phyloP scores from a whole-genome alignment of 2,888 invertebrate species.

The Scaptomyza reducta region DNA sequence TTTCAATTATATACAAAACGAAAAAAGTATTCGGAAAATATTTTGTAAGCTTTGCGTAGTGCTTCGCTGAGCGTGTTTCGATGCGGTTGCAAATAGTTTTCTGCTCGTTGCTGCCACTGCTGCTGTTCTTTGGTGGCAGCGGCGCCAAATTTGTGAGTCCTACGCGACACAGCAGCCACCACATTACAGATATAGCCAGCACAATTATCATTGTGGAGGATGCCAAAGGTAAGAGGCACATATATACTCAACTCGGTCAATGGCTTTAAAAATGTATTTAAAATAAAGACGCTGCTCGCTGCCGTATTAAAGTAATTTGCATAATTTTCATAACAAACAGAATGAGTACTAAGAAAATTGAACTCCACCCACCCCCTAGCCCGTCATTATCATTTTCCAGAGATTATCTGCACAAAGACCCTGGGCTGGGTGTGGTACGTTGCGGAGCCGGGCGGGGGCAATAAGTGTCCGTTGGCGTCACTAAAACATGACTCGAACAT shows the following conservation, averaged over 20 bases:
- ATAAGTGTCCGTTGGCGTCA: constrained; percentile 44
- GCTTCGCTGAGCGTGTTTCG: constrained; percentile 41
- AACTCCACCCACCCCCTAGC: constrained; percentile 4
- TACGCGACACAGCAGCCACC: constrained; percentile 54
- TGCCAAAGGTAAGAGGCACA: constrained; percentile 84
- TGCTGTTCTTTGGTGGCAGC: constrained; percentile 28
- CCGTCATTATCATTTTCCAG: constrained; percentile 18
- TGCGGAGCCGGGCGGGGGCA: background rate
- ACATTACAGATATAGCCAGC: constrained; percentile 71
- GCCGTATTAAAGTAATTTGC: constrained; percentile 73
- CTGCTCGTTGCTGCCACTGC: constrained; percentile 6
- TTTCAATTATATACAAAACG: constrained; percentile 30
- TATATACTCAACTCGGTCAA: constrained; percentile 63
- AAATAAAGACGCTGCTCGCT: constrained; percentile 28
- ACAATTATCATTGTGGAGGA: constrained; percentile 84
- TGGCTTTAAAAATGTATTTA: constrained; percentile 42
- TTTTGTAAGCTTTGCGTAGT: constrained; percentile 31
- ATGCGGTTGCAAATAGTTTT: constrained; percentile 44
- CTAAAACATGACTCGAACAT: constrained; percentile 76
- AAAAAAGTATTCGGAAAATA: constrained; percentile 6
- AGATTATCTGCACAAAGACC: constrained; percentile 51
- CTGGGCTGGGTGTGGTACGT: background rate
- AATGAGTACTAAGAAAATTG: constrained; percentile 12
- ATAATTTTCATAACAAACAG: constrained; percentile 55
- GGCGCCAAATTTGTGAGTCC: constrained; percentile 69